phyloP scores from a whole-genome alignment of 2,113 vertebrate species.

The Balaenoptera acutorostrata region DNA sequence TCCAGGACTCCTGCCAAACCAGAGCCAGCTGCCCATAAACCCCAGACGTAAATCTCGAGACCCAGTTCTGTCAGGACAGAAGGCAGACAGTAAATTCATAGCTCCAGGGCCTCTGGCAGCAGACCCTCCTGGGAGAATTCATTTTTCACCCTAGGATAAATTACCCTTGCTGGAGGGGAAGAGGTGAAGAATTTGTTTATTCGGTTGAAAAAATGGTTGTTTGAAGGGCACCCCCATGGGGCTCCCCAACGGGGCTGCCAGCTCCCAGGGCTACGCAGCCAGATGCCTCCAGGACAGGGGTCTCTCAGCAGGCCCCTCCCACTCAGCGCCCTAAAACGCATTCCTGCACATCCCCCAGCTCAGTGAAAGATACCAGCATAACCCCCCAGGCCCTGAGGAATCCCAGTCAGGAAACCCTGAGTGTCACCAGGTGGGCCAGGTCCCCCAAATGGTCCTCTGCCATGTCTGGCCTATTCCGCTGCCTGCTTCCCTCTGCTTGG shows the following conservation, averaged over 20 bases:
- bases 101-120: constrained; percentile 49
- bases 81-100: constrained; percentile 64
- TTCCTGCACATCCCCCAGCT: background rate
- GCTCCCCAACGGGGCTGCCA: background rate
- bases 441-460: background rate
- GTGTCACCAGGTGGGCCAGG: background rate
- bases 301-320: background rate
- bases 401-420: background rate
- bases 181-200: constrained; percentile 37
- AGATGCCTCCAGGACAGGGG: background rate
- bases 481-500: no score
- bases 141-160: constrained; percentile 62
- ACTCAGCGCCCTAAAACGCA: background rate
- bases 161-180: background rate
- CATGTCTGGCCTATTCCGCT: no score
- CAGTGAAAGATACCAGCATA: background rate
- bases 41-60: constrained; percentile 62
- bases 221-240: background rate
- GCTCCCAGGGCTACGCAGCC: background rate
- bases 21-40: constrained; percentile 46
- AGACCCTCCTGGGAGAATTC: constrained; percentile 42
- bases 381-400: background rate
- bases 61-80: constrained; percentile 33
- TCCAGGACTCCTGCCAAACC: constrained; percentile 53
- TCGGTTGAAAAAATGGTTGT: constrained; percentile 50